These are phyloP conservation scores for Porites lutea DNA, from an alignment of 64 coral and sea anemone genomes.

Conservation along the genomic window DNA sequence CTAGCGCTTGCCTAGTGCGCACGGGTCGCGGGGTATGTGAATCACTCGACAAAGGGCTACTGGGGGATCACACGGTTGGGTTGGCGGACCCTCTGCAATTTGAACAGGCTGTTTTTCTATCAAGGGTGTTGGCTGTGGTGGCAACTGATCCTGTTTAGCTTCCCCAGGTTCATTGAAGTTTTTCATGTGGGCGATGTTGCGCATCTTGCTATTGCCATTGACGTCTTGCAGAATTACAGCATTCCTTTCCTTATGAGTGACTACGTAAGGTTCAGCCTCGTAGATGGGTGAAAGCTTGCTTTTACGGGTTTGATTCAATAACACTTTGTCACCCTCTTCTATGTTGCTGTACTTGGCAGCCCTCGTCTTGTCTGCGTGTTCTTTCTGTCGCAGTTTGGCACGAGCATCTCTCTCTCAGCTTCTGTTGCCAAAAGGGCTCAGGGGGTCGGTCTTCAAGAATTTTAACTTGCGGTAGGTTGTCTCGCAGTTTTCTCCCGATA, in stretches of 20 bases:
- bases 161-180: no score
- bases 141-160: no score
- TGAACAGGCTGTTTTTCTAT: no score
- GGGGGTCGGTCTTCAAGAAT: conserved; percentile 9
- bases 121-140: no score
- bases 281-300: conserved; percentile 65
- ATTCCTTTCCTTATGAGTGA: conserved; percentile 56
- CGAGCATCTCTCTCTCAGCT: conserved; percentile 52
- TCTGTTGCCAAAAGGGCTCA: conserved; percentile 70
- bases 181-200: conserved; percentile 2
- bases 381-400: conserved; percentile 57
- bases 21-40: no score
- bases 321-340: conserved; percentile 13
- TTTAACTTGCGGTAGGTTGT: neutral
- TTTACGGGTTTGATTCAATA: conserved; percentile 47
- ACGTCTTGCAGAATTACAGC: conserved; percentile 41
- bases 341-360: conserved; percentile 38
- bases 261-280: conserved; percentile 62
- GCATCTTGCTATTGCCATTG: conserved; percentile 39
- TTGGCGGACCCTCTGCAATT: no score
- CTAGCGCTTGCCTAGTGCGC: no score
- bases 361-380: conserved; percentile 55
- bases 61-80: no score
- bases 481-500: neutral
- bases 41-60: no score